A percentile compares a stretch with the other conserved stretches of the same genome.
phyloP scores from a whole-genome alignment of 2,113 vertebrate species.

The Nothoprocta pentlandii region DNA sequence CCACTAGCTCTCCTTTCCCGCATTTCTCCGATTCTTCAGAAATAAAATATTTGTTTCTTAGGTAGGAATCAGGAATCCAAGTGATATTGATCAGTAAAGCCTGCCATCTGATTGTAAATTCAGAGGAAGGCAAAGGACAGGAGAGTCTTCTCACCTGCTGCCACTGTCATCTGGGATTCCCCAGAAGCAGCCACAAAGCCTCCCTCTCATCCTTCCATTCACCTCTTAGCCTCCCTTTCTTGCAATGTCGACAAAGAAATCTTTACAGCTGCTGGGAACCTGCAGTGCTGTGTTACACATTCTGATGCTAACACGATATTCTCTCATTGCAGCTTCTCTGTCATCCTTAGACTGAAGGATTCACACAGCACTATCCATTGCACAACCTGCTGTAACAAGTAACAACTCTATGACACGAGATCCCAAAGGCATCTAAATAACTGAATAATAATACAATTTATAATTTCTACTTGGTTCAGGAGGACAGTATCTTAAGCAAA shows the following conservation, averaged over 20 bases:
- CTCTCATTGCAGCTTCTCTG: background rate
- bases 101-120: background rate
- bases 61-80: background rate
- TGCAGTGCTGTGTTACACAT: background rate
- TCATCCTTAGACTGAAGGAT: background rate
- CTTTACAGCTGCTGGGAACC: background rate
- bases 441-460: background rate
- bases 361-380: background rate
- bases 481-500: background rate
- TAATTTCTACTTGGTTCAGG: background rate
- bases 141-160: background rate
- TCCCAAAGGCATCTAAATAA: background rate
- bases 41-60: background rate
- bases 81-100: background rate
- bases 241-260: background rate
- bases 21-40: background rate
- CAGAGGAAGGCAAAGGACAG: background rate
- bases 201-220: background rate
- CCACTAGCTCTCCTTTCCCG: background rate
- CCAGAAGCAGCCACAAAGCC: background rate
- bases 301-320: background rate
- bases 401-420: background rate
- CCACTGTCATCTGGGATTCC: background rate
- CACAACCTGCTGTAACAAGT: background rate
- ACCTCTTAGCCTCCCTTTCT: background rate